Evolutionary conservation across 2,797 vertebrate genomes (phyloP).

Genomic region (Ateles fusciceps): DNA sequence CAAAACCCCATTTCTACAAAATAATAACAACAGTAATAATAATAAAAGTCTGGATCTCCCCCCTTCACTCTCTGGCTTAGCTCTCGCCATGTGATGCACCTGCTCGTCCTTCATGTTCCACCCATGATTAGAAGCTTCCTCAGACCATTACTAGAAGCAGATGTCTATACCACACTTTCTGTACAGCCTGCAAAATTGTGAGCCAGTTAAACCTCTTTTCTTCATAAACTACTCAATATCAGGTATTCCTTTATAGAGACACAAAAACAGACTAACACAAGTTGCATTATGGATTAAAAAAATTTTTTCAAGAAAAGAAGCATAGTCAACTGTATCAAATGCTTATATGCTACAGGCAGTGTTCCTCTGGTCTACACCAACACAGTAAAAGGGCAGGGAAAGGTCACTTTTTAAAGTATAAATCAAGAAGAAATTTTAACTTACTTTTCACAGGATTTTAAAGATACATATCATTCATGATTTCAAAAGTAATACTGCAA

Average conservation of each 20-base stretch:
- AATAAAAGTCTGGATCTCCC: too few species aligned
- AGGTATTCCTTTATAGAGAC: not conserved
- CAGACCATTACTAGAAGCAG: too few species aligned
- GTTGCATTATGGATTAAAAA: not conserved
- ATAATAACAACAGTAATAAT: too few species aligned
- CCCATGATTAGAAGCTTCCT: too few species aligned
- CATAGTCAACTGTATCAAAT: not conserved
- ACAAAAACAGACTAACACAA: not conserved
- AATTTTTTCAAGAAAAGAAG: not conserved
- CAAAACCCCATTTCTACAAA: too few species aligned
- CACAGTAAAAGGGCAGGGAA: not conserved
- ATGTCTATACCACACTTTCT: too few species aligned
- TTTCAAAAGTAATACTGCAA: conserved; percentile 10
- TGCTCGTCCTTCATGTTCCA: too few species aligned
- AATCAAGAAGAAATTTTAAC: conserved; percentile 32
- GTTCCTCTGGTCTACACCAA: not conserved
- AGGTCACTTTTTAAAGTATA: not conserved
- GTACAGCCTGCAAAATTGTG: too few species aligned
- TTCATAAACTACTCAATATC: too few species aligned
- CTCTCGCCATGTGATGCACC: too few species aligned
- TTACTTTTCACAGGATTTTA: conserved; percentile 20
- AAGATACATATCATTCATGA: not conserved
- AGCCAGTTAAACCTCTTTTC: too few species aligned
- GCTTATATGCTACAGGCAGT: not conserved
- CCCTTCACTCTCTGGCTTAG: too few species aligned